Evolutionary conservation across 2,888 invertebrate species (phyloP), one percentile per base, ranked within the genome.

Genomic region (Byasa hedistus): DNA sequence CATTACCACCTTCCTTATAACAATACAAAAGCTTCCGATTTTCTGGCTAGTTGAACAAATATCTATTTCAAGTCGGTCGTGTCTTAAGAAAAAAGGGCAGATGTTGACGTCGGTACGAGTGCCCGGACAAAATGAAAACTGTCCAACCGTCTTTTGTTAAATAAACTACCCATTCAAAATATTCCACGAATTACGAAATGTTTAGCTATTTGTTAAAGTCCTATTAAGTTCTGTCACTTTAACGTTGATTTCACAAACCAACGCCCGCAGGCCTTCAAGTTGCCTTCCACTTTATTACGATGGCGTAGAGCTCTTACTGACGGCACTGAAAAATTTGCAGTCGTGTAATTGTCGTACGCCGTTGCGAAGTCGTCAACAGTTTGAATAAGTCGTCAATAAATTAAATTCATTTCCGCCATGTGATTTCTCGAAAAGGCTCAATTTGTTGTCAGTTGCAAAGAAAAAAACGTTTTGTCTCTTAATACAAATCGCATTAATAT

Each of bases 141-240:
- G 82, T 83, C 78, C 79, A 63, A 44, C 56, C 32, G 75, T 80
- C 84, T 75, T 82, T 91, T 90, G 89, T 91, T 85, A 81, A 83
- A 77, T 80, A 85, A 87, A 88, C 86, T 85, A 85, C 80, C 85
- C 81, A 86, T 89, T 88, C 82, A 85, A 84, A 80, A 83, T 84
- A 83, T 91, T 91, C 90, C 77, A 79, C 87, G 91, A 90, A 91
- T 90, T 84, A 87, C 86, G 84, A 87, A 91, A 87, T 87, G 86
- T 86, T 91, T 91, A 88, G 88, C 85, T 89, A 91, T 91, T 91
- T 91, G 91, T 91, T 89, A 90, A 87, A 90, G 79, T 87, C 85
- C 87, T 85, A 91, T 91, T 91, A 89, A 84, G 88, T 84, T 87
- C 60, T 87, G 89, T 87, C 89, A 88, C 86, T 86, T 85, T 79